Evolutionary conservation across 2,888 invertebrate species (phyloP), one percentile per base, ranked within the genome.

Genomic region (Spialia ferax): DNA sequence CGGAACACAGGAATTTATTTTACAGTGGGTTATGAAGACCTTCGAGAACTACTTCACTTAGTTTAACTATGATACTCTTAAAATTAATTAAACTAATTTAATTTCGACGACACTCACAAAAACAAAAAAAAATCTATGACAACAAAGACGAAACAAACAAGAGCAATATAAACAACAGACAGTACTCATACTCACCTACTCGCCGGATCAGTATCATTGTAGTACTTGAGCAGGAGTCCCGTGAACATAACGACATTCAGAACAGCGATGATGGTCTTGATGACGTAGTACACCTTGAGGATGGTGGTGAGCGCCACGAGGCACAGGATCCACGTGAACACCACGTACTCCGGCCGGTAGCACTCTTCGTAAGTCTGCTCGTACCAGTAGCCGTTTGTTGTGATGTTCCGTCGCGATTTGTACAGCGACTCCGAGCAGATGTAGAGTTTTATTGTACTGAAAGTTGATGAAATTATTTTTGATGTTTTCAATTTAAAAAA

Each of bases 291-390:
- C 18, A 99, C 92, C 84, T 98, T 98, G 32, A 99, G 94, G 32
- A 99, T 98, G 0, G 99, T 97, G 0, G 99, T 98, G 69, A 98
- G 91, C 0, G 98, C 97, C 48, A 99, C 97, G 80, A 99, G 95
- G 78, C 98, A 97, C 18, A 99, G 92, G 63, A 99, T 97, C 97
- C 99, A 98, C 2, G 98, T 98, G 89, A 98, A 98, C 3, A 99
- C 97, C 13, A 98, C 96, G 81, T 99, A 99, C 86, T 99, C 98
- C 0, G 97, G 96, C 75, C 96, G 95, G 57, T 94, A 91, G 77
- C 97, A 97, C 57, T 93, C 91, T 0, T 75, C 81, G 42, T 29
- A 54, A 10, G 42, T 62, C 20, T 70, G 69, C 5, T 45, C 32
- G 7, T 48, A 20, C 11, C 29, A 13, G 32, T 45, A 15, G 6